phyloP scores from a whole-genome alignment of 2,888 invertebrate genomes.

The Tenthredo scrophulariae region DNA sequence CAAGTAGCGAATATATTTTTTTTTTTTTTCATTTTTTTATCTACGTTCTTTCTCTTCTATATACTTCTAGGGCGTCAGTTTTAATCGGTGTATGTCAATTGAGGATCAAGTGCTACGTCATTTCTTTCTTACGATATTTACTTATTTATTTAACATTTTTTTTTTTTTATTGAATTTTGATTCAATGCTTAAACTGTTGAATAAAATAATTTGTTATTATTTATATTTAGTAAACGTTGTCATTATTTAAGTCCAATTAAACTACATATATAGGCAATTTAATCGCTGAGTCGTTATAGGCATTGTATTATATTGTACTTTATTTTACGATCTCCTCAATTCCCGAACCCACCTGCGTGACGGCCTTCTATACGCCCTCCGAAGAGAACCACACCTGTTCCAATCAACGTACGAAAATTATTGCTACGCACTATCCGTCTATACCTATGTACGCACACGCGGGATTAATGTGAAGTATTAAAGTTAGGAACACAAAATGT shows the following conservation, averaged over 20 bases:
- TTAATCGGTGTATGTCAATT: not conserved
- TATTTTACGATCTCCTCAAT: not conserved
- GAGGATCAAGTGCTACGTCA: not conserved
- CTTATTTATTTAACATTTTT: not conserved
- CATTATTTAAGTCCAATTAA: not conserved
- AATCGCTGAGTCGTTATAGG: not conserved
- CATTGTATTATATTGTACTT: not conserved
- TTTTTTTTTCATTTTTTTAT: not conserved
- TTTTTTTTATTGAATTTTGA: not conserved
- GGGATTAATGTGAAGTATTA: not conserved
- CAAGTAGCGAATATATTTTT: not conserved
- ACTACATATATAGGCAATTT: not conserved
- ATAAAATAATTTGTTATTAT: not conserved
- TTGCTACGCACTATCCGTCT: not conserved
- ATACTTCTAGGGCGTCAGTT: not conserved
- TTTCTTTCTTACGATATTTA: not conserved
- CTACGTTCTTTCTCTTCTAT: not conserved
- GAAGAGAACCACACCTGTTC: slow-evolving; percentile 38
- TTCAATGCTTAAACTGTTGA: too few relatives aligned
- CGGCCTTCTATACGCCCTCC: not conserved
- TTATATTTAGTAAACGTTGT: not conserved
- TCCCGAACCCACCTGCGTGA: slow-evolving; percentile 19
- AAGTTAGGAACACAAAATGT: not conserved
- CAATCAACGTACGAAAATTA: slow-evolving; percentile 45
- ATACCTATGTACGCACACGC: not conserved